These are phyloP conservation scores for Trimorus sp. DNA, from an alignment of 2,888 invertebrate species.

Conservation along the genomic window DNA sequence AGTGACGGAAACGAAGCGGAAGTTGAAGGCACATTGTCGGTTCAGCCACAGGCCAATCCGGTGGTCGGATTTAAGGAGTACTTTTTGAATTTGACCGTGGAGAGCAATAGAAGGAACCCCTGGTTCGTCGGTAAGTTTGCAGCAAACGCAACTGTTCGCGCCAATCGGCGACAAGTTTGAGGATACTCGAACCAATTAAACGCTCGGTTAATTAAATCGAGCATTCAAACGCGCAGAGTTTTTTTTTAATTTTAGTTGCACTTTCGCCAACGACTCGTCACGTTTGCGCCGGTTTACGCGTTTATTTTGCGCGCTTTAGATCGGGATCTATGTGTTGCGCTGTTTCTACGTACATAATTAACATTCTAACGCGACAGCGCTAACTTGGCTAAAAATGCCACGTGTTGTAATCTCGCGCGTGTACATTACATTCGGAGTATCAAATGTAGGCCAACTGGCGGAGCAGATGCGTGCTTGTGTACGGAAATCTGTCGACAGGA, in stretches of 20 bases:
- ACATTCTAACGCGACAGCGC: not conserved
- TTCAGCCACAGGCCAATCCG: conserved; percentile 96
- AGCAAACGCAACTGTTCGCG: conserved; percentile 4
- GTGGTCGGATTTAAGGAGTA: conserved; percentile 94
- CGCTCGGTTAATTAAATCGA: conserved; percentile 14
- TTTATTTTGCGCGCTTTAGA: too few relatives aligned
- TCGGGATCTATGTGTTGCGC: too few relatives aligned
- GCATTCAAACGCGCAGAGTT: too few relatives aligned
- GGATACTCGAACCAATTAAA: conserved; percentile 20
- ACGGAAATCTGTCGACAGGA: not conserved
- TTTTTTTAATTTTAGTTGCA: too few relatives aligned
- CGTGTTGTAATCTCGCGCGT: not conserved
- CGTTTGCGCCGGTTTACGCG: too few relatives aligned
- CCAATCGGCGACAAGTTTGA: conserved; percentile 14
- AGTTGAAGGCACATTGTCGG: conserved; percentile 96
- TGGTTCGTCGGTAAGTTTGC: conserved; percentile 94
- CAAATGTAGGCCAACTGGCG: not conserved
- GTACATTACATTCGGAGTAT: not conserved
- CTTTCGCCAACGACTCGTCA: too few relatives aligned
- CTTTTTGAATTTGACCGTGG: conserved; percentile 91
- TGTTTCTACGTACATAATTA: too few relatives aligned
- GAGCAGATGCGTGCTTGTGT: not conserved
- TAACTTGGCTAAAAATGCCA: not conserved
- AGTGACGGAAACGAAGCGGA: conserved; percentile 92
- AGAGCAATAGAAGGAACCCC: conserved; percentile 94